Base-by-base conservation (phyloP, 64 coral and sea anemone genomes). In the Dendrophyllia cribrosa region DNA sequence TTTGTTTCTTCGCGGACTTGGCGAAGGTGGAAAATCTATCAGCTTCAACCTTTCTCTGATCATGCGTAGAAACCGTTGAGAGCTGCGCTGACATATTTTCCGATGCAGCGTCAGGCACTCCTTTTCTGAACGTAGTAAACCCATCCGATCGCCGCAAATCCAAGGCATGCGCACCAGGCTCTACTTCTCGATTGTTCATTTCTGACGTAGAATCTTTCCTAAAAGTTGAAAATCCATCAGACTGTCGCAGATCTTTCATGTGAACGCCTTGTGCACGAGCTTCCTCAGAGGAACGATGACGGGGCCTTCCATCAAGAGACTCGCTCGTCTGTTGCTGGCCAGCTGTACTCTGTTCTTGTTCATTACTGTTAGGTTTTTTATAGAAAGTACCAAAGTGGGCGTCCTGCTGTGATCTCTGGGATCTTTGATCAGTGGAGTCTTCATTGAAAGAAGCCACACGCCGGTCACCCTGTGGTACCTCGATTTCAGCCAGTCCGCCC, bases 211-310 rank as follows among this genome's bases (percentile, higher is more conserved):
- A 17, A 6, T 46, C 62, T 51, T 83, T 83, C 34, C 80, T 83
- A 19, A 50, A 83, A 7, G 80, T 83, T 51, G 80, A 67, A 22
- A 83, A 83, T 66, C 80, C 60, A 51, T 83, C 80, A 66, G 80
- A 83, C 3, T 48, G 5, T 24, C 61, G 16, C 7, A 83, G 43
- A 67, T 79, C 76, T 59, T 77, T 55, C 9, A 17, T 20, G 25
- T 14, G 3, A 49, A 67, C 61, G n/a, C 58, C 45, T 44, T 23
- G 26, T 11, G 15, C 5, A 7, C 12, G 56, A 5, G 55, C 49
- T 83, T 66, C 79, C 43, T 66, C 17, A 48, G 1, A 64, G 45
- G 17, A 19, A 6, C 43, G 34, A 43, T 17, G 13, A 6, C 14
- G 26, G 12, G 25, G 12, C 7, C 14, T 65, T 43, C 43, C 79